Base-by-base conservation (phyloP, 2,888 invertebrate species). In the Drosophila austrosaltans region DNA sequence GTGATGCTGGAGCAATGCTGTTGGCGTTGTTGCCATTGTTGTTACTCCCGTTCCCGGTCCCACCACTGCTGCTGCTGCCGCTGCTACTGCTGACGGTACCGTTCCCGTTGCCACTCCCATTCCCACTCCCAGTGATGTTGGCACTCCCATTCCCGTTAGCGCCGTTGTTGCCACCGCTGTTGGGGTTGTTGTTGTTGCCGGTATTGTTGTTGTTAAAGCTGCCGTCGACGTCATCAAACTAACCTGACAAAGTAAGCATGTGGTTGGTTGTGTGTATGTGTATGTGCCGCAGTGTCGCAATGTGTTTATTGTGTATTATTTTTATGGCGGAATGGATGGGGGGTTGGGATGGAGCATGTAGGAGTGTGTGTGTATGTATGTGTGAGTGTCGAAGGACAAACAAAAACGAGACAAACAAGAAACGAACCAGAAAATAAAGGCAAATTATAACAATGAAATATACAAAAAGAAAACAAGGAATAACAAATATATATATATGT, bases 141-240 rank as follows among this genome's bases (percentile, higher is more conserved):
- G 22, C 60, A 40, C 60, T 53, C 69, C 63, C 44, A 42, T 44
- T 72, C 53, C 69, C 60, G 61, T 44, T 60, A 56, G 22, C 56
- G 66, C 53, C 36, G 58, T 57, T 58, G 53, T 40, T 71, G 76
- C 75, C 65, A 68, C 48, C 67, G 72, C 69, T 64, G 74, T 20
- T 59, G 76, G 10, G 10, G 48, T 12, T 22, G 48, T 48, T 48
- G 25, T 16, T 67, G 63, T 59, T 63, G 67, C 61, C 58, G 74
- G 72, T 64, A 78, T 83, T 82, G 85, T 72, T 81, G 80, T 73
- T 73, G 83, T 79, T 72, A 72, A 87, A 89, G 80, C 78, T 81
- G 78, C 77, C 75, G 90, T 91, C 91, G 91, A 89, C 91, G 89
- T 91, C 90, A 89, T 91, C 91, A 84, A 91, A 91, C 90, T 91